Evolutionary conservation across 2,797 vertebrate genomes (phyloP).

Genomic region (Schizothorax lantsangensis): DNA sequence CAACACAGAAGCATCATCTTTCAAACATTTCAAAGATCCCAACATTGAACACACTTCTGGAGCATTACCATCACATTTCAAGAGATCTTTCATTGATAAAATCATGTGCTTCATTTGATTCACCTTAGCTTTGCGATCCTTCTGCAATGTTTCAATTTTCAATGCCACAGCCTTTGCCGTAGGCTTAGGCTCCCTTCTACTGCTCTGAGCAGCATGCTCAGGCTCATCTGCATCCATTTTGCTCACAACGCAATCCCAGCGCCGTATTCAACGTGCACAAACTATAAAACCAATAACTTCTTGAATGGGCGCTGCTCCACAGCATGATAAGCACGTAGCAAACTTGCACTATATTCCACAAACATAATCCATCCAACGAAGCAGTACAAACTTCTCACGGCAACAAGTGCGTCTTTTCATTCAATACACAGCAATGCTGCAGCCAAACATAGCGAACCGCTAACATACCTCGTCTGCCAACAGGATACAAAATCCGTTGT

Average conservation of each 20-base stretch:
- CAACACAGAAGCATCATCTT: neutral
- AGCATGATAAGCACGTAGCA: neutral
- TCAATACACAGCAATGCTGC: neutral
- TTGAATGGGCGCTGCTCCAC: neutral
- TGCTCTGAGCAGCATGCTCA: neutral
- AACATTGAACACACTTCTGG: neutral
- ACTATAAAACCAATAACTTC: neutral
- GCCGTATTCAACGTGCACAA: neutral
- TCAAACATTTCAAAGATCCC: neutral
- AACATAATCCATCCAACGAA: neutral
- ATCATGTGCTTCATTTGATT: neutral
- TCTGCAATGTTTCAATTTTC: neutral
- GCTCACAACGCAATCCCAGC: neutral
- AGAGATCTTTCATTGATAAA: constrained; percentile 9
- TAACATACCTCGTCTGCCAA: neutral
- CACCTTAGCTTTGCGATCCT: neutral
- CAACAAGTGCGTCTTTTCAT: neutral
- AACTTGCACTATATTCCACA: neutral
- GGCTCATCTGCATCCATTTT: neutral
- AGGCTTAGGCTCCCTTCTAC: neutral
- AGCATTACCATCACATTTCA: constrained; percentile 1
- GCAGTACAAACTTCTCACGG: neutral
- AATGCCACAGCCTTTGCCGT: neutral
- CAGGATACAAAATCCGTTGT: neutral
- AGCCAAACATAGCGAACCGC: neutral